These are phyloP conservation scores for Meloidogyne exigua DNA, from an alignment of 1,140 invertebrate species.

Conservation along the genomic window DNA sequence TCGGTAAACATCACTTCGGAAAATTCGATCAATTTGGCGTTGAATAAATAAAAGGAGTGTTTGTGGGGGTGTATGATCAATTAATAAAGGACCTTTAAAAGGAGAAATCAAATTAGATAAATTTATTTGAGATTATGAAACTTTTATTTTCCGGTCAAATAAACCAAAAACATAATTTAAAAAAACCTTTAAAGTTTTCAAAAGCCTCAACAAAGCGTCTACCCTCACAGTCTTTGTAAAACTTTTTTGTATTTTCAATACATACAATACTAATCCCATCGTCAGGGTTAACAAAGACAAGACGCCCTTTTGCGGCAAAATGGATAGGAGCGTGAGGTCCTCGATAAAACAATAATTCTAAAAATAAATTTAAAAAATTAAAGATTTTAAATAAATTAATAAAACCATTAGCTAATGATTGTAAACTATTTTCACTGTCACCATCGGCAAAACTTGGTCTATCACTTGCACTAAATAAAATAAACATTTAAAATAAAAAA, in stretches of 20 bases:
- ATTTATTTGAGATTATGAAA: too few relatives aligned
- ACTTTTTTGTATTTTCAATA: constrained; percentile 44
- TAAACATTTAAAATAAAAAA: background rate
- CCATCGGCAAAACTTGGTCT: constrained; percentile 40
- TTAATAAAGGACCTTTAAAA: constrained; percentile 41
- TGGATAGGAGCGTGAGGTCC: constrained; percentile 35
- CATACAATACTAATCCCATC: constrained; percentile 35
- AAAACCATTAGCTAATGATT: constrained; percentile 42
- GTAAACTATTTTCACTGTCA: constrained; percentile 47
- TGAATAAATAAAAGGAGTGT: constrained; percentile 45
- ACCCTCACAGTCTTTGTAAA: constrained; percentile 23
- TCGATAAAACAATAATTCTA: constrained; percentile 50
- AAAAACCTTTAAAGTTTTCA: constrained; percentile 48
- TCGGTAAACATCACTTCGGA: constrained; percentile 46
- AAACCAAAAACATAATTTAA: background rate
- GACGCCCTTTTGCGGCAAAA: constrained; percentile 37
- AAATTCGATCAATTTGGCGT: constrained; percentile 45
- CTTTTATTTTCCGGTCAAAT: too few relatives aligned
- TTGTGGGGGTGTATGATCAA: constrained; percentile 48
- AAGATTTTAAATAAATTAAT: background rate
- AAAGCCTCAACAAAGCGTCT: constrained; percentile 41
- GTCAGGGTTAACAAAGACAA: constrained; percentile 46
- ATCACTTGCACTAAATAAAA: constrained; percentile 42
- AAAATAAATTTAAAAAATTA: constrained; percentile 19
- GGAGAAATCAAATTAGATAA: background rate